phyloP scores from a whole-genome alignment of 2,113 vertebrate species.

The Copsychus sechellarum region DNA sequence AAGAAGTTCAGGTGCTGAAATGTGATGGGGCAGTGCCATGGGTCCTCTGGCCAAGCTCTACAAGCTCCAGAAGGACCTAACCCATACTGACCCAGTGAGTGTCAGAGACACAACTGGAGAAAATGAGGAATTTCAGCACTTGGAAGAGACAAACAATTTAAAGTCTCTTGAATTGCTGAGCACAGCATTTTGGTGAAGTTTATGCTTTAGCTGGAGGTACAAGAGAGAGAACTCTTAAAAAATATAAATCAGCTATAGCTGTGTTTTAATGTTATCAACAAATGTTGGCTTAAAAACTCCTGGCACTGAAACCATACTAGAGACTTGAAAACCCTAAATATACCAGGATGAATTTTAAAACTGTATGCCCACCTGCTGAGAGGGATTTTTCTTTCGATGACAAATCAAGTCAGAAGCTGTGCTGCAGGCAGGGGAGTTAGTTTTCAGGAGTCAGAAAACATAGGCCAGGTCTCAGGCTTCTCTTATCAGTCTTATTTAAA shows the following conservation, averaged over 20 bases:
- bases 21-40: accelerated
- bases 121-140: background rate
- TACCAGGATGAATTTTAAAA: background rate
- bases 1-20: background rate
- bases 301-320: background rate
- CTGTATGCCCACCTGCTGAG: background rate
- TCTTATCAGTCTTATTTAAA: background rate
- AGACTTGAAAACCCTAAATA: background rate
- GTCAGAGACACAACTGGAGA: background rate
- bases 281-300: background rate
- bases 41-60: background rate
- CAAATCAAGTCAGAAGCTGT: background rate
- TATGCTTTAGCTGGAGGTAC: background rate
- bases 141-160: background rate
- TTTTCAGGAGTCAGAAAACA: background rate
- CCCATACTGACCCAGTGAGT: accelerated
- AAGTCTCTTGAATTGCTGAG: background rate
- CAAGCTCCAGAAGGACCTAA: background rate
- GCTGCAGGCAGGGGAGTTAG: background rate
- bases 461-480: background rate
- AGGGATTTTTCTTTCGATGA: background rate
- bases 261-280: background rate
- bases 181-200: background rate
- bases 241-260: background rate
- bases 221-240: background rate